phyloP scores from a whole-genome alignment of 2,113 vertebrate species.

The Ptilonorhynchus violaceus region DNA sequence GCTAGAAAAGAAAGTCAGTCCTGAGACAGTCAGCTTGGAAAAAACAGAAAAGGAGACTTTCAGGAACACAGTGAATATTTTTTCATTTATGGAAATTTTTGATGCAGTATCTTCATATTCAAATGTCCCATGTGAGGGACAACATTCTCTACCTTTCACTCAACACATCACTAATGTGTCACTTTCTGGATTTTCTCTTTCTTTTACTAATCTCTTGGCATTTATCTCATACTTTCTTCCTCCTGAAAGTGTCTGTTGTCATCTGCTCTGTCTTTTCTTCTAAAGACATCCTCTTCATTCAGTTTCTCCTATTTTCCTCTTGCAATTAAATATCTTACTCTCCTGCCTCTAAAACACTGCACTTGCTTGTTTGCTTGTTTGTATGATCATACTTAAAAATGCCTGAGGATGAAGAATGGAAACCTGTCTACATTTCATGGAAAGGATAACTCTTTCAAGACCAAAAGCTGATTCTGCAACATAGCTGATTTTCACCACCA shows the following conservation, averaged over 20 bases:
- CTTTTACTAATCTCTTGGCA: background rate
- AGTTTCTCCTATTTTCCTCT: background rate
- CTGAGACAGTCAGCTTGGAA: background rate
- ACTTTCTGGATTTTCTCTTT: background rate
- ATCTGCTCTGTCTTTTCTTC: background rate
- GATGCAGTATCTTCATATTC: background rate
- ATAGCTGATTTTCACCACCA: background rate
- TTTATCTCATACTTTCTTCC: background rate
- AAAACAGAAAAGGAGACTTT: background rate
- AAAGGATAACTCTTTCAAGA: background rate
- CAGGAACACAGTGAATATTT: background rate
- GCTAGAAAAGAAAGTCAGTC: background rate
- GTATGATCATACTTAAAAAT: background rate
- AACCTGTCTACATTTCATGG: background rate
- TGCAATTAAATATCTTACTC: background rate
- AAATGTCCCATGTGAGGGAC: background rate
- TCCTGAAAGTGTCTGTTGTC: background rate
- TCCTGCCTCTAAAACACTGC: background rate
- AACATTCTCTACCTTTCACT: background rate
- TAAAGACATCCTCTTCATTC: background rate
- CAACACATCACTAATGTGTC: background rate
- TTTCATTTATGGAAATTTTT: background rate
- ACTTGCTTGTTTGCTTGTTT: background rate
- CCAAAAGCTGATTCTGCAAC: background rate
- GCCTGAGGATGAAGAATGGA: background rate